These are phyloP conservation scores for Aix galericulata DNA, from an alignment of 2,113 vertebrate species.

Conservation along the genomic window DNA sequence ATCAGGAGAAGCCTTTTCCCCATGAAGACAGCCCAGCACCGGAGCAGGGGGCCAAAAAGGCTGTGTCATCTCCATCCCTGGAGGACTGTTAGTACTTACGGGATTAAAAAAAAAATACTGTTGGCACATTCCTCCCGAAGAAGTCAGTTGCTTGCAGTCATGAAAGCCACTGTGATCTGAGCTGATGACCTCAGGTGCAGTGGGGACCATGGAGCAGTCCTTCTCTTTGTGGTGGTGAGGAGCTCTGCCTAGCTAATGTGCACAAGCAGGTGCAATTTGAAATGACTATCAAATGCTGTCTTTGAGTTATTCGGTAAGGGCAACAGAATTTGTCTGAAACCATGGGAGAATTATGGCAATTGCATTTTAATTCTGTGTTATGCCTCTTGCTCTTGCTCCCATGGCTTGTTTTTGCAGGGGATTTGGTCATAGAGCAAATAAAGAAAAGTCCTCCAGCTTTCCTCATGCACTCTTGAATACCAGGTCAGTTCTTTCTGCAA, in stretches of 20 bases:
- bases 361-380: background rate
- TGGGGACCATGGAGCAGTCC: background rate
- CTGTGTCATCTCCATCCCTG: background rate
- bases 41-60: background rate
- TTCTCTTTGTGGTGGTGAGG: background rate
- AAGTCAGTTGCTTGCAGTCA: background rate
- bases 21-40: background rate
- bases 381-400: background rate
- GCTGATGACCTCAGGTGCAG: background rate
- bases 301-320: background rate
- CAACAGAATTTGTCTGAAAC: background rate
- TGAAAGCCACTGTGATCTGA: background rate
- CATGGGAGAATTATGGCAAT: background rate
- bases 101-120: background rate
- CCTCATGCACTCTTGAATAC: accelerated
- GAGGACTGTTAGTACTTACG: background rate
- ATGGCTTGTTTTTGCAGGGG: background rate
- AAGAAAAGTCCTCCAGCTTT: background rate
- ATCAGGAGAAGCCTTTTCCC: background rate
- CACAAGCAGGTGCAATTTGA: background rate
- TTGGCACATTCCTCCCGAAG: background rate
- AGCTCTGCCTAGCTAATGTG: background rate
- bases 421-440: background rate
- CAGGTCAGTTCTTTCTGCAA: background rate
- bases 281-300: background rate